These are phyloP conservation scores for Aythya baeri DNA, from an alignment of 2,113 vertebrate species.

Conservation along the genomic window DNA sequence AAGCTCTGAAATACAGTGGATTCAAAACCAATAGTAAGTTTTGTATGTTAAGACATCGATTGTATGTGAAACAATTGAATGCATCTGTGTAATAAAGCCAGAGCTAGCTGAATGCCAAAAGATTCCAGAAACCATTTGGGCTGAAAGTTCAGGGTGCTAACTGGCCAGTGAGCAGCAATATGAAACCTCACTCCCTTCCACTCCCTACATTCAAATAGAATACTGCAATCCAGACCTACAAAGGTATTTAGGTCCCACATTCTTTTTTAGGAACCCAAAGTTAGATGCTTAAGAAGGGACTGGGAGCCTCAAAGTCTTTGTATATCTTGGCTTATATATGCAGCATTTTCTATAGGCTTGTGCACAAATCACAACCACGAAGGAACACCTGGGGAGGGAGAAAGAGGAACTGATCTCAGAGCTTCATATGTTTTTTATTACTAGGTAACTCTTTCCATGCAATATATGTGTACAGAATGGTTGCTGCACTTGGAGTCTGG, in stretches of 20 bases:
- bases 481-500: not conserved
- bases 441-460: conserved; percentile 61
- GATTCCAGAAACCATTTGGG: conserved; percentile 19
- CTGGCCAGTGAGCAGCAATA: not conserved
- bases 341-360: conserved; percentile 53
- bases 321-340: conserved; percentile 36
- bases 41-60: not conserved
- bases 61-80: not conserved
- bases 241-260: not conserved
- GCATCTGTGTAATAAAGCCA: not conserved
- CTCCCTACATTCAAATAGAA: not conserved
- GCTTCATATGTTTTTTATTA: conserved; percentile 64
- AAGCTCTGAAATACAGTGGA: not conserved
- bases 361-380: conserved; percentile 49
- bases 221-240: not conserved
- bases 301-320: conserved; percentile 44
- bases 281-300: not conserved
- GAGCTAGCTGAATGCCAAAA: not conserved
- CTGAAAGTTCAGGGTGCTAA: conserved; percentile 10
- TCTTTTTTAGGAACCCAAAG: not conserved
- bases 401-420: conserved; percentile 55
- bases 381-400: conserved; percentile 53
- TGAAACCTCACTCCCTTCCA: not conserved
- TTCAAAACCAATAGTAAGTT: not conserved
- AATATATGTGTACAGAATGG: not conserved